Conservation (phyloP, 2,888 invertebrate genomes). For the Epinotia bilunana region DNA sequence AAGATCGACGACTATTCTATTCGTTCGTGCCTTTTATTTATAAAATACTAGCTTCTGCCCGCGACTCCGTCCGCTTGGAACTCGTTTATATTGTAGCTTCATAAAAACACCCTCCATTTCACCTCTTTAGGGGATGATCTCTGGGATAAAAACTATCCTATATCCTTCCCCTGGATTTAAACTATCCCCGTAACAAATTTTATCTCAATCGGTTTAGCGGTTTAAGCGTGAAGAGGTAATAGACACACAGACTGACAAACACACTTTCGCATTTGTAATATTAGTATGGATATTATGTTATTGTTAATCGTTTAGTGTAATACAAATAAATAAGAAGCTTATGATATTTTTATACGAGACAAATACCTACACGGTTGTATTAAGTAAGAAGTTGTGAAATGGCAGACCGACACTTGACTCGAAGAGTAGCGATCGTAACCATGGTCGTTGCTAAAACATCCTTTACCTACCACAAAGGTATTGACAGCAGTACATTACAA, state of each 20-base stretch:
- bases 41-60: slow-evolving; percentile 8
- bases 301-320: slow-evolving; percentile 22
- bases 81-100: too few species aligned
- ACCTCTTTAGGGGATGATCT: too few species aligned
- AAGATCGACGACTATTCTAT: slow-evolving; percentile 38
- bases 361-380: slow-evolving; percentile 20
- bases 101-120: too few species aligned
- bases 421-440: background rate
- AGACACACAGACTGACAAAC: too few species aligned
- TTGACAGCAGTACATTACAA: slow-evolving; percentile 18
- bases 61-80: too few species aligned
- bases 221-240: too few species aligned
- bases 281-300: background rate
- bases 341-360: slow-evolving; percentile 21
- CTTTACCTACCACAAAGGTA: background rate
- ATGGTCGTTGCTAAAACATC: background rate
- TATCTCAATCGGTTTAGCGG: background rate
- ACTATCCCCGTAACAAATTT: too few species aligned
- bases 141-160: too few species aligned
- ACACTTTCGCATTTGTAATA: too few species aligned
- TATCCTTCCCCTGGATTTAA: too few species aligned
- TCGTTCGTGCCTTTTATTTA: slow-evolving; percentile 43
- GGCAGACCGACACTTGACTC: background rate
- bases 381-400: slow-evolving; percentile 16
- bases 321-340: slow-evolving; percentile 24